A percentile compares a stretch with the other conserved stretches of the same genome.
Evolutionary conservation across 2,888 invertebrate species (phyloP).

Genomic region (Drosophila macrothrix): DNA sequence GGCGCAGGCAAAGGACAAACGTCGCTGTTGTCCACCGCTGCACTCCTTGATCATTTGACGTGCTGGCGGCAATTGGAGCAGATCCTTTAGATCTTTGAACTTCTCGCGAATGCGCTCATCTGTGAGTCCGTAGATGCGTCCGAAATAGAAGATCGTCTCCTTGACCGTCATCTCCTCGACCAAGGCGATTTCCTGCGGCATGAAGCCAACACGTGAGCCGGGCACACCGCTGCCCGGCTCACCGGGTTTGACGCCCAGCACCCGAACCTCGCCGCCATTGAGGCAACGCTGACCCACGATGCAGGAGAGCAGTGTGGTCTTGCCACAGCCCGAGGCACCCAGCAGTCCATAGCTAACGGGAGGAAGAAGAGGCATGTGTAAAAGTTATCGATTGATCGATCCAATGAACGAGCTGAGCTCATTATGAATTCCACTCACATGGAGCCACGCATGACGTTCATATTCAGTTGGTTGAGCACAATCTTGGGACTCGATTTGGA

Average conservation of each 20-base stretch:
- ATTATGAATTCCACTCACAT: slow-evolving; percentile 88
- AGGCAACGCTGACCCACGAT: slow-evolving; percentile 92
- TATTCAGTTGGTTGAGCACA: slow-evolving; percentile 89
- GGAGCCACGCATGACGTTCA: slow-evolving; percentile 90
- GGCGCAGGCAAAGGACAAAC: slow-evolving; percentile 95
- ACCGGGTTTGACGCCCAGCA: slow-evolving; percentile 91
- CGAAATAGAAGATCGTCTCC: slow-evolving; percentile 95
- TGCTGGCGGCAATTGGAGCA: slow-evolving; percentile 91
- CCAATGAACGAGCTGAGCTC: not conserved
- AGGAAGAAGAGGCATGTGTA: no score
- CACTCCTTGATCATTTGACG: slow-evolving; percentile 89
- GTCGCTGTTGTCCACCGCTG: slow-evolving; percentile 95
- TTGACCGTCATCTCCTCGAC: slow-evolving; percentile 92
- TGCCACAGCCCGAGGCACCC: slow-evolving; percentile 96
- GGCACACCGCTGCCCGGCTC: slow-evolving; percentile 88
- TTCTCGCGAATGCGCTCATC: slow-evolving; percentile 88
- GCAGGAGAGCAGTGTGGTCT: slow-evolving; percentile 94
- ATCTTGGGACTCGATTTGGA: slow-evolving; percentile 86
- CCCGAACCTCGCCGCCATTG: slow-evolving; percentile 90
- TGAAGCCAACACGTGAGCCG: slow-evolving; percentile 92
- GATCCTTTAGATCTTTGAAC: slow-evolving; percentile 88
- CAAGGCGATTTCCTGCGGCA: slow-evolving; percentile 95
- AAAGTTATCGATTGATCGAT: slow-evolving; percentile 19
- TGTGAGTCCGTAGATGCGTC: slow-evolving; percentile 92
- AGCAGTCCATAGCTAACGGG: slow-evolving; percentile 91